Percentiles rank a stretch among this genome's conserved stretches.
Conservation (phyloP, 2,113 vertebrate genomes). For the Odocoileus virginianus region DNA sequence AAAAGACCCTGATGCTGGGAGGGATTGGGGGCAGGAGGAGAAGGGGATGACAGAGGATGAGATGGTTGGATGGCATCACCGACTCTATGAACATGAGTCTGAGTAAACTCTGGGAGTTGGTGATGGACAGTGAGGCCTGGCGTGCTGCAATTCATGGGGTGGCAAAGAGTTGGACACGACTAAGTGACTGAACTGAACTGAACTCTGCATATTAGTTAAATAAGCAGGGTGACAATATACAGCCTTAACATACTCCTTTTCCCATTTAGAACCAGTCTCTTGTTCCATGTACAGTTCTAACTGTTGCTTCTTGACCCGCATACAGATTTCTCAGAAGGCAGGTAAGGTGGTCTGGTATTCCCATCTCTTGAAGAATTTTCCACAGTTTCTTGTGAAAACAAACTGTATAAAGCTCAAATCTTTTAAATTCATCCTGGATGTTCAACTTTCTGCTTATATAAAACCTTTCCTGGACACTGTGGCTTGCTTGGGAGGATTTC, state of each 20-base stretch:
- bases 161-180: no score
- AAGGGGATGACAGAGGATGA: no score
- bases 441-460: not conserved
- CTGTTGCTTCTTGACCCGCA: not conserved
- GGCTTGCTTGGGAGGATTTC: not conserved
- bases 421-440: not conserved
- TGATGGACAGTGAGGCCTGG: no score
- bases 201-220: not conserved
- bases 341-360: not conserved
- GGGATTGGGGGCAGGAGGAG: no score
- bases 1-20: no score
- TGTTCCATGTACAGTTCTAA: not conserved
- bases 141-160: no score
- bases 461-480: not conserved
- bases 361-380: not conserved
- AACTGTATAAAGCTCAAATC: not conserved
- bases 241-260: not conserved
- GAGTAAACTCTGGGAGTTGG: no score
- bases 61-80: no score
- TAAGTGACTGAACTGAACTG: no score
- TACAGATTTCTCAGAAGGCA: not conserved
- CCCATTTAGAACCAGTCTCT: not conserved
- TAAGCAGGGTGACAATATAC: not conserved
- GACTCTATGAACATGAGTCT: no score
- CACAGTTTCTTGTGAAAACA: not conserved